These are phyloP conservation scores for Macrochelys suwanniensis DNA, from an alignment of 2,797 vertebrate genomes.

Conservation along the genomic window DNA sequence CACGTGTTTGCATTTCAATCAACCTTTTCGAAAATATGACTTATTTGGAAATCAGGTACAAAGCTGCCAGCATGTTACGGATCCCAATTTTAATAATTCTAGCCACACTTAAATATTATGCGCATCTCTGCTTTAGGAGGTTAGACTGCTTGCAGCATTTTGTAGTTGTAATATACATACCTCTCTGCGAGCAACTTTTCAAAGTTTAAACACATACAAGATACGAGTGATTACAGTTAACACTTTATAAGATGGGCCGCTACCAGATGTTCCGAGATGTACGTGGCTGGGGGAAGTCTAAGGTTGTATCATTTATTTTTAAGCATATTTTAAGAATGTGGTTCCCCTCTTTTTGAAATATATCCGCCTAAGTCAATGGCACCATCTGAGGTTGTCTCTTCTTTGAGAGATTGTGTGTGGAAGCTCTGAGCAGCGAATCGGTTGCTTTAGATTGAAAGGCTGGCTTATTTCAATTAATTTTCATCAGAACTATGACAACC, in stretches of 20 bases:
- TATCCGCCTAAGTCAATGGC: background rate
- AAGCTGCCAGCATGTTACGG: conserved; percentile 19
- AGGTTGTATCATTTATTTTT: background rate
- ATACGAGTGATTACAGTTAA: background rate
- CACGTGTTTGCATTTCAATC: conserved; percentile 67
- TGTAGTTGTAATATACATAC: conserved; percentile 11
- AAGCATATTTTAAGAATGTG: background rate
- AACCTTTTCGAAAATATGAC: conserved; percentile 43
- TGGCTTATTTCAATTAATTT: conserved; percentile 57
- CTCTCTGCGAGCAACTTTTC: conserved; percentile 54
- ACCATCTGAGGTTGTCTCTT: background rate
- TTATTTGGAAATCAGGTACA: conserved; percentile 50
- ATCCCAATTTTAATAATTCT: conserved; percentile 31
- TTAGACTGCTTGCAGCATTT: conserved; percentile 4
- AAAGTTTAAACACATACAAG: conserved; percentile 48
- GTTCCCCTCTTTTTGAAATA: background rate
- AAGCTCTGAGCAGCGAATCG: conserved; percentile 7
- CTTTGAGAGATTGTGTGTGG: background rate
- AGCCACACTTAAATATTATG: conserved; percentile 33
- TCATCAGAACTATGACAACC: conserved; percentile 43
- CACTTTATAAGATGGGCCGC: background rate
- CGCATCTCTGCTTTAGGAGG: conserved; percentile 25
- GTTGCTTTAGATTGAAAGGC: conserved; percentile 46
- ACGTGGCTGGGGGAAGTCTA: background rate
- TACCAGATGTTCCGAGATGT: background rate